A percentile compares a stretch with the other conserved stretches of the same genome.
These are phyloP conservation scores for Cinclus mexicanus DNA, from an alignment of 2,113 vertebrate species.

Conservation along the genomic window DNA sequence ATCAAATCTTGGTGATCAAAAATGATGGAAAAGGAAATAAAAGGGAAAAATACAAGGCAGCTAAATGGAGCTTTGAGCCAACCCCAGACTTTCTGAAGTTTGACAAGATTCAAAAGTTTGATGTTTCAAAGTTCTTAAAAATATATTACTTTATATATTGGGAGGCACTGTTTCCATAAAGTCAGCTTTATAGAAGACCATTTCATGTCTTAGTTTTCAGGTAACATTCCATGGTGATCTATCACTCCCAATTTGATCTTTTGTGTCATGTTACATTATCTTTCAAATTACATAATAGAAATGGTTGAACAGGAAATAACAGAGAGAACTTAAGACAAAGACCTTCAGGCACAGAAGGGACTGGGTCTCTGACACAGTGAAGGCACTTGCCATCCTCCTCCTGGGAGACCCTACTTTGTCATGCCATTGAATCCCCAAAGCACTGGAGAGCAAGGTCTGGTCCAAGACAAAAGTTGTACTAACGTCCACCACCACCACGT, in stretches of 20 bases:
- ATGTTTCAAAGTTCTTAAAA: background rate
- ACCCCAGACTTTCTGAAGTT: background rate
- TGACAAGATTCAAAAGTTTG: slow-evolving; percentile 22
- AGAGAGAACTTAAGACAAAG: background rate
- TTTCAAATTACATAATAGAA: background rate
- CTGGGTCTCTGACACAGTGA: background rate
- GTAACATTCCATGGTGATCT: background rate
- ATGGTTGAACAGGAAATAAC: background rate
- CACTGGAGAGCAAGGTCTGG: background rate
- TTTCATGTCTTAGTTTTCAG: background rate
- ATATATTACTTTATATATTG: background rate
- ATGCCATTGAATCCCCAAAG: background rate
- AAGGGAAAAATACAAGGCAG: slow-evolving; percentile 5
- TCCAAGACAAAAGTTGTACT: background rate
- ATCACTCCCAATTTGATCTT: background rate
- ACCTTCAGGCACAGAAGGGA: background rate
- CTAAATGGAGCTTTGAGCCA: slow-evolving; percentile 39
- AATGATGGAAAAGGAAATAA: slow-evolving; percentile 48
- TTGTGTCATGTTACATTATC: background rate
- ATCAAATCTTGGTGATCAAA: slow-evolving; percentile 51
- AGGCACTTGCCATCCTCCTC: background rate
- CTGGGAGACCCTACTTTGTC: background rate
- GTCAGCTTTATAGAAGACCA: background rate
- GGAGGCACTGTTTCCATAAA: background rate
- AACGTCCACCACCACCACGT: background rate